Evolutionary conservation across 1,140 invertebrate genomes (phyloP), one percentile per base, ranked within the genome.

Genomic region (Gonatopus flavifemur): DNA sequence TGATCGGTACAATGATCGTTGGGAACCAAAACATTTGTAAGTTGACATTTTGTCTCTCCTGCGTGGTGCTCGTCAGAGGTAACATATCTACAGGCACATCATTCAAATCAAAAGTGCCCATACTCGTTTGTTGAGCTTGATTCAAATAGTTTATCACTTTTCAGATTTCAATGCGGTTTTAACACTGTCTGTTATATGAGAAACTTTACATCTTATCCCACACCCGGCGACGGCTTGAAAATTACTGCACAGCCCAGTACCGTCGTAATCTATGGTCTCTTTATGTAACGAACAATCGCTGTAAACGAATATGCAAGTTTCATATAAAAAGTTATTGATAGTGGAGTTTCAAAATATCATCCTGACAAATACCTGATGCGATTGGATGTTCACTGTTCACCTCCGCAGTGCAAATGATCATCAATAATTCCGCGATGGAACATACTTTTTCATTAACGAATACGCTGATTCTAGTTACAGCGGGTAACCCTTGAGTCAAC

Each of bases 311-410:
- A 55, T 56, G 2, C 18, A 46, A 41, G 38, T n/a, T n/a, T n/a
- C n/a, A n/a, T n/a, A n/a, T n/a, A n/a, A n/a, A n/a, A n/a, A n/a
- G n/a, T n/a, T n/a, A n/a, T n/a, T n/a, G n/a, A n/a, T n/a, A n/a
- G n/a, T n/a, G n/a, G n/a, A n/a, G n/a, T n/a, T n/a, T n/a, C n/a
- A n/a, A n/a, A n/a, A n/a, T n/a, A n/a, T n/a, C n/a, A 3, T 13
- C 30, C 15, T 6, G n/a, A 44, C 43, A 50, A 48, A 67, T 67
- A 85, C 83, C 84, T 24, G 87, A 86, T 35, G 93, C 96, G 44
- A 99, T 94, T 0, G 97, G 96, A 81, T 99, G 97, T 72, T 99
- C 97, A 53, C 94, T 97, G 66, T 91, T 94, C 28, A 87, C 83
- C 76, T 99, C 97, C 0, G 96, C 95, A 2, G 90, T 88, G 0